Base-by-base conservation (phyloP, 1,140 invertebrate genomes). In the Drosophila eugracilis region DNA sequence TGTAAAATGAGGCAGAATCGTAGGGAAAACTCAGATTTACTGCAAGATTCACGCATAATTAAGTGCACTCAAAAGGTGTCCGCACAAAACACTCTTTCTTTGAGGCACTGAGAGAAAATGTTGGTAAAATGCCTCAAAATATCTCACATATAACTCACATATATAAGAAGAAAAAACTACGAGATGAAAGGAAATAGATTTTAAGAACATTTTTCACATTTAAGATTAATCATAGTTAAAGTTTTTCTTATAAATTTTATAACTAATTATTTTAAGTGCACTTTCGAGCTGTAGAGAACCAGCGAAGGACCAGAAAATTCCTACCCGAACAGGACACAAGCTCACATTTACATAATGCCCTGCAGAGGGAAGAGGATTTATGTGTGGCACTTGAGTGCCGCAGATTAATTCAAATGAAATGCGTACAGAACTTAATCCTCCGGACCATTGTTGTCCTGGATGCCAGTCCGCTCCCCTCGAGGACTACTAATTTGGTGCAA, bases 381-480 rank as follows among this genome's bases (percentile, higher is more conserved):
- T 88, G 75, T 81, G 74, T 83, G 89, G 72, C 83, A 84, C 78
- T 90, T 81, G 74, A 90, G 78, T 63, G 78, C 63, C 75, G 42
- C 72, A 83, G 89, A 90, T 90, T 88, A 88, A 90, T 90, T 90
- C 83, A 90, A 83, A 89, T 75, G 66, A 89, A 86, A 86, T 80
- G 69, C 77, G 77, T 36, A 49, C 22, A 63, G 67, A 44, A 65
- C 71, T 55, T 79, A 79, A 79, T 80, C 77, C 77, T 50, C 36
- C 10, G 48, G 34, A 28, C 66, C 53, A 69, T 72, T 55, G 60
- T 70, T 79, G 39, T 24, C 45, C 58, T 58, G 44, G 19, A 22
- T 24, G 15, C 17, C 47, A 30, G n/a, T 52, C 36, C 37, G 32
- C 26, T 17, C 9, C 44, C 52, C 21, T 14, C n/a, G 21, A 44